Percentiles rank a stretch among this genome's conserved stretches.
phyloP scores from a whole-genome alignment of 1,140 invertebrate species.

The Lethrus apterus region DNA sequence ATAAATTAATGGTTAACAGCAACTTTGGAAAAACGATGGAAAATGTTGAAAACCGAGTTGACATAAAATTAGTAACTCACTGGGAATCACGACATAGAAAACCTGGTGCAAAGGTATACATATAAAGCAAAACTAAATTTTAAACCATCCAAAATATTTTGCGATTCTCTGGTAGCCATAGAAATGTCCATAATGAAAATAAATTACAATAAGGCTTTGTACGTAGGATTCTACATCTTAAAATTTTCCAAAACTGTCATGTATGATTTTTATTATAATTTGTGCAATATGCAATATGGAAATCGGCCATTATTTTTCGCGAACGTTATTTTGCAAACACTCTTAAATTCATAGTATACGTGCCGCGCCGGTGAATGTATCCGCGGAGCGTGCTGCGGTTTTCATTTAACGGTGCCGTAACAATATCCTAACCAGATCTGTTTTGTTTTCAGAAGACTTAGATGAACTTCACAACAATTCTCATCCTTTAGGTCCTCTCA shows the following conservation, averaged over 20 bases:
- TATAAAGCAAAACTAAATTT: constrained; percentile 33
- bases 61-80: constrained; percentile 35
- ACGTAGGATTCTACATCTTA: constrained; percentile 6
- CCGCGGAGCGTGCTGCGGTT: too few species aligned
- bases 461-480: too few species aligned
- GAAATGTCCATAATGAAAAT: background rate
- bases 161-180: background rate
- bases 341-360: too few species aligned
- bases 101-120: constrained; percentile 23
- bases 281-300: too few species aligned
- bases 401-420: too few species aligned
- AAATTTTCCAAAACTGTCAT: constrained; percentile 2
- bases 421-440: too few species aligned
- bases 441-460: too few species aligned
- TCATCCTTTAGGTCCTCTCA: too few species aligned
- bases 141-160: constrained; percentile 26
- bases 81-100: constrained; percentile 18
- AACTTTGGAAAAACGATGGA: constrained; percentile 45
- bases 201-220: constrained; percentile 1
- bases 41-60: constrained; percentile 34
- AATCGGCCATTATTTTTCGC: too few species aligned
- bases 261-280: constrained; percentile 8
- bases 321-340: too few species aligned
- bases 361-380: too few species aligned
- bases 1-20: constrained; percentile 42